Percentiles rank a stretch among this genome's conserved stretches.
These are phyloP conservation scores for Steatornis caripensis DNA, from an alignment of 2,113 vertebrate genomes.

Conservation along the genomic window DNA sequence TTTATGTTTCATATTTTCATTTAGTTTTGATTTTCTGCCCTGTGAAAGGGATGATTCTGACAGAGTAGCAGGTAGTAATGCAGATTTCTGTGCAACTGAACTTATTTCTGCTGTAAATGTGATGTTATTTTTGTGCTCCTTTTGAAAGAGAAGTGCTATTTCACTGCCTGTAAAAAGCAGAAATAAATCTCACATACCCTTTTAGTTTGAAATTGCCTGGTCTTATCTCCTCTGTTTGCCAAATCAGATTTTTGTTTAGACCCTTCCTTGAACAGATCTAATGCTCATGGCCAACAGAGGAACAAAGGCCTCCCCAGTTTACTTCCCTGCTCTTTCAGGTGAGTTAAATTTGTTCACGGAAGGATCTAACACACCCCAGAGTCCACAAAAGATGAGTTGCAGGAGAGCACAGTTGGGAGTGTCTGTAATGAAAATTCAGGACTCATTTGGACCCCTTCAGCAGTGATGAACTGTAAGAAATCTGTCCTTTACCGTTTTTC, in stretches of 20 bases:
- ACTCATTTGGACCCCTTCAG: not conserved
- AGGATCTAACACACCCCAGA: not conserved
- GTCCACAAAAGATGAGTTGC: not conserved
- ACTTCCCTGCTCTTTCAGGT: not conserved
- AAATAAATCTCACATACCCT: not conserved
- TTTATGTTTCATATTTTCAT: not conserved
- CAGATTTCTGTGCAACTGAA: not conserved
- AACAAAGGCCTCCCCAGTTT: not conserved
- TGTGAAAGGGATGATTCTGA: not conserved
- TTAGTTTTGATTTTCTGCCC: not conserved
- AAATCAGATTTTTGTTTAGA: not conserved
- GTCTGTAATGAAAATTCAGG: not conserved
- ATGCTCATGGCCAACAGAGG: not conserved
- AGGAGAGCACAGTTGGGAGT: not conserved
- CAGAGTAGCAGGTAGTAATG: not conserved
- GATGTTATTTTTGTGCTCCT: not conserved
- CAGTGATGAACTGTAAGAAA: not conserved
- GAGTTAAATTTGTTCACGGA: slow-evolving; percentile 14
- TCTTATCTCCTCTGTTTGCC: not conserved
- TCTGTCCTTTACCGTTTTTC: not conserved
- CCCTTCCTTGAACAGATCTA: not conserved
- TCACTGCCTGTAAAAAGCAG: not conserved
- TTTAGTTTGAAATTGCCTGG: not conserved
- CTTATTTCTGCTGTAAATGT: not conserved
- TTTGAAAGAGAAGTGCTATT: not conserved